Evolutionary conservation across 2,113 vertebrate species (phyloP), one percentile per base, ranked within the genome.

Genomic region (Macroglossus sobrinus): DNA sequence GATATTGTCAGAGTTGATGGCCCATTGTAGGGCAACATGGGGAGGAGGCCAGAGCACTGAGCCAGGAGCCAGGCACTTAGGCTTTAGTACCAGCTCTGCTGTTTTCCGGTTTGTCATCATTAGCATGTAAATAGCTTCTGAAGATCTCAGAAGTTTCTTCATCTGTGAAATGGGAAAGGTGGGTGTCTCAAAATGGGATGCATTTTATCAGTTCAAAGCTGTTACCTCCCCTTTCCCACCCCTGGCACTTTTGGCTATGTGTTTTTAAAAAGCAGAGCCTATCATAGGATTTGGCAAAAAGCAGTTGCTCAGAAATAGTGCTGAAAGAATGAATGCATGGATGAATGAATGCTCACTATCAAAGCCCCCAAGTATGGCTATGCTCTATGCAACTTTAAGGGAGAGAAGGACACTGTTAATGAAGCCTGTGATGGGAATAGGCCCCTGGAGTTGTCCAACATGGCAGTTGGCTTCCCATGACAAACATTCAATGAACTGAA

Each of bases 101-200:
- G 5, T 78, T 87, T 47, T 72, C 63, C 3, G 40, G 33, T 93
- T 26, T 30, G 47, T 68, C 43, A 78, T 61, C 5, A 0, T 82
- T n/a, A 1, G 12, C 13, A 1, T 26, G 53, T 22, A 43, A 5
- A 61, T 33, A 7, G 4, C 74, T 87, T 84, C 76, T 68, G 86
- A 79, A 84, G 82, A 12, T 18, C 86, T 79, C 40, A 63, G n/a
- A n/a, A n/a, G 59, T 84, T 78, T 96, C 40, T 89, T 87, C 38
- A 24, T 45, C 18, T 64, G 59, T 76, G 89, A 55, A 81, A 40
- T 61, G 15, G 76, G 68, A 30, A 22, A 16, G 21, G 11, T 89
- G 53, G 35, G 5, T 74, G 88, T 87, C 40, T 68, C 33, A 35
- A 66, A 82, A 59, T 19, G 59, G 6, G 59, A 43, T 61, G 13